Percentiles rank a stretch among this genome's conserved stretches.
These are phyloP conservation scores for Lepidotrigona ventralis DNA, from an alignment of 1,140 invertebrate genomes.

Conservation along the genomic window DNA sequence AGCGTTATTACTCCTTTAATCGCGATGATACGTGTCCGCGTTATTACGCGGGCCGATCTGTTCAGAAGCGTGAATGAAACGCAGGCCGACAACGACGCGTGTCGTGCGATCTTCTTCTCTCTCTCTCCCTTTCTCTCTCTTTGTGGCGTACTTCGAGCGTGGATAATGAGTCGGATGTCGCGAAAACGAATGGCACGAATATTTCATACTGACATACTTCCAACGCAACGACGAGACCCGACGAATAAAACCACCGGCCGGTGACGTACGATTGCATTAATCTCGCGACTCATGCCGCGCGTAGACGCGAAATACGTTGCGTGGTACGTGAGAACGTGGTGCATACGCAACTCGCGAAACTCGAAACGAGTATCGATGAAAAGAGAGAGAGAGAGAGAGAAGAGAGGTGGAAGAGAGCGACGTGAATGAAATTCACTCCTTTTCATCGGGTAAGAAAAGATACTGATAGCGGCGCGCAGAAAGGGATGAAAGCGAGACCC, in stretches of 20 bases:
- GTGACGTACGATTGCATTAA: constrained; percentile 48
- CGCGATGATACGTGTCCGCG: constrained; percentile 1
- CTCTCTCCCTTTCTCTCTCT: not conserved
- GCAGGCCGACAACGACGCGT: constrained; percentile 9
- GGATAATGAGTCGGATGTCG: constrained; percentile 45
- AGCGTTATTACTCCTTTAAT: constrained; percentile 27
- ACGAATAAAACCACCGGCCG: constrained; percentile 23
- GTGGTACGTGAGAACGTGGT: not conserved
- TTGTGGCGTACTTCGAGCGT: not conserved
- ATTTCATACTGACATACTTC: constrained; percentile 46
- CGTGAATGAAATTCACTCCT: constrained; percentile 18
- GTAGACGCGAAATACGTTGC: not conserved
- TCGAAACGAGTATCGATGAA: constrained; percentile 24
- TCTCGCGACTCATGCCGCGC: constrained; percentile 7
- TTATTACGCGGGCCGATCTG: constrained; percentile 12
- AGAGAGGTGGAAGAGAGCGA: not conserved
- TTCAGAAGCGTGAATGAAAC: constrained; percentile 24
- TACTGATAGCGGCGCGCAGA: not conserved
- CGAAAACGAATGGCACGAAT: constrained; percentile 40
- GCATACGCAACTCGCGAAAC: not conserved
- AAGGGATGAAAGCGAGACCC: constrained; percentile 11
- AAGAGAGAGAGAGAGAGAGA: not conserved
- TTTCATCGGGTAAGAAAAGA: constrained; percentile 23
- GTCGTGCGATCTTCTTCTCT: not conserved
- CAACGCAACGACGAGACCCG: not conserved